Evolutionary conservation across 2,797 vertebrate genomes (phyloP), one percentile per base, ranked within the genome.

Genomic region (Margarornis squamiger): DNA sequence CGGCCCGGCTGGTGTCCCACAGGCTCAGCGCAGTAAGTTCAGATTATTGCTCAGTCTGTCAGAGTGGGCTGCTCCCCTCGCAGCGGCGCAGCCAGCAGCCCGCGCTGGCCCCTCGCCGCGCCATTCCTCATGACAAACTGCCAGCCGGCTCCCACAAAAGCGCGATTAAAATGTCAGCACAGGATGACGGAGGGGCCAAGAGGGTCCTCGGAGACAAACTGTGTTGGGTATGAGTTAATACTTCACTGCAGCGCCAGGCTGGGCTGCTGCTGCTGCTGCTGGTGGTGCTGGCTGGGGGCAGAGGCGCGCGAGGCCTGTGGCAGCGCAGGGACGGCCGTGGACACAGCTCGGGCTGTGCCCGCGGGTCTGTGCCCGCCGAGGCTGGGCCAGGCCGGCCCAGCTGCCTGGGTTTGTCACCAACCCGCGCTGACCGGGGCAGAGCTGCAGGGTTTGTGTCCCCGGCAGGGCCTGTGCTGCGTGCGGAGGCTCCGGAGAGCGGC

Each of bases 21-120:
- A 97, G 98, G 98, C 98, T 98, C 98, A 96, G 98, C 97, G 98
- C 98, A 98, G 98, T 99, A 98, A 98, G 97, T 99, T 99, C 98
- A 98, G 98, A 98, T 98, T 98, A 98, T 99, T 98, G 98, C 98
- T 99, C 98, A 98, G 98, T 98, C 98, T 98, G 97, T 98, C 98
- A 98, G 98, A 98, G 98, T 98, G 98, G 98, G 98, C 98, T 96
- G 97, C 97, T 98, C 98, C 98, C 98, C 98, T 97, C 97, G 94
- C 39, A 13, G 97, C 98, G 97, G 98, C 96, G 74, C 97, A 96
- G 98, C 97, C 94, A 95, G 97, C 98, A 97, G 96, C 98, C 98
- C 96, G 97, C 94, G 94, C 98, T 95, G 98, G 98, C 98, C 98
- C 98, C 98, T 98, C 95, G 94, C 98, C 97, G 98, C 97, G 97